Conservation (phyloP, 2,888 invertebrate species). For the Nemoura dubitans region DNA sequence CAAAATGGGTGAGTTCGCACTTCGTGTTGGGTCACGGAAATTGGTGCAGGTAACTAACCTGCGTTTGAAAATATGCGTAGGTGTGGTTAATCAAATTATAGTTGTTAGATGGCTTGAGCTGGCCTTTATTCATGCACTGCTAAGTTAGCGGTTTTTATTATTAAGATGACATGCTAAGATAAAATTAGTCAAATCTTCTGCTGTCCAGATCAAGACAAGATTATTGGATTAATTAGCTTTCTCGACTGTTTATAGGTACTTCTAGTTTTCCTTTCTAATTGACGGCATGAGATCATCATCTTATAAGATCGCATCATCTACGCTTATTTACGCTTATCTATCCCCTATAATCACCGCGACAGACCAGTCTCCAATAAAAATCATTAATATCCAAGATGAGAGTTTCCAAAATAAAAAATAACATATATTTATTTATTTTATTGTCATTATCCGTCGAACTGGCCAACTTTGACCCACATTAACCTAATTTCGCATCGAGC, state of each 20-base stretch:
- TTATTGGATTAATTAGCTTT: background rate
- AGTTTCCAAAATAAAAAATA: no score
- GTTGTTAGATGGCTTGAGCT: background rate
- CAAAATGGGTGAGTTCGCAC: slow-evolving; percentile 78
- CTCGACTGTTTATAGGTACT: background rate
- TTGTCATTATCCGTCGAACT: background rate
- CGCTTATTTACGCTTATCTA: background rate
- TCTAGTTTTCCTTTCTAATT: background rate
- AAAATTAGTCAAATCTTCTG: background rate
- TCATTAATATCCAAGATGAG: no score
- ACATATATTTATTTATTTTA: no score
- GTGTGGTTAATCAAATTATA: background rate
- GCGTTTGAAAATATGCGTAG: background rate
- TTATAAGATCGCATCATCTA: background rate
- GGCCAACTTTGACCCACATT: slow-evolving; percentile 4
- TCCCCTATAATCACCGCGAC: background rate
- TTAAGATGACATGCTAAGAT: background rate
- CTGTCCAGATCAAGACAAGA: background rate
- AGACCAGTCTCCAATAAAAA: no score
- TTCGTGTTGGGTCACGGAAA: background rate
- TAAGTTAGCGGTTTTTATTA: background rate
- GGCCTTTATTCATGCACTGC: background rate
- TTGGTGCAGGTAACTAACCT: background rate
- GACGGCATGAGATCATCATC: background rate
- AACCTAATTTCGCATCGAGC: background rate